Percentiles rank a stretch among this genome's conserved stretches.
Conservation (phyloP, 2,797 vertebrate species). For the Mormyrops boulengeri region DNA sequence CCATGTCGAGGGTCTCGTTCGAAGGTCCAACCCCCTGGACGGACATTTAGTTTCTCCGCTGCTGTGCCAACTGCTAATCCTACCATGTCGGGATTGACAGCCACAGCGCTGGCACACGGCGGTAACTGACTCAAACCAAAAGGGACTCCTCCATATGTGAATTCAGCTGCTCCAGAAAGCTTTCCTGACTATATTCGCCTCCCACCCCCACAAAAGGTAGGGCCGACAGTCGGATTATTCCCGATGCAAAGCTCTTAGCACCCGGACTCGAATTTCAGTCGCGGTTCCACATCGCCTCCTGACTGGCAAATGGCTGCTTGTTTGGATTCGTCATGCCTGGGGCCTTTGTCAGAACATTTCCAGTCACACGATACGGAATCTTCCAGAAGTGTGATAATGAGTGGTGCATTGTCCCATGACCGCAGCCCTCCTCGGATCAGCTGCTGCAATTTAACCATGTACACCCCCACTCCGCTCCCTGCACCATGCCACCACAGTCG, state of each 20-base stretch:
- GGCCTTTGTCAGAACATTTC: conserved; percentile 46
- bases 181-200: background rate
- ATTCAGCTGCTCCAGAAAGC: background rate
- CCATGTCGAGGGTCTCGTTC: background rate
- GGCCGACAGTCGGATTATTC: conserved; percentile 4
- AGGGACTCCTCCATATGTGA: background rate
- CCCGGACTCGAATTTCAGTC: conserved; percentile 25
- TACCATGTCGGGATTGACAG: too few species aligned
- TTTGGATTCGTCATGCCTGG: conserved; percentile 31
- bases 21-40: background rate
- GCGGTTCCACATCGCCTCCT: conserved; percentile 27
- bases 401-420: background rate
- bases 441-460: background rate
- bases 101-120: background rate
- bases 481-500: background rate
- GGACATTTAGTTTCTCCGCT: background rate
- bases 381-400: background rate
- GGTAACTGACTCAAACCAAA: background rate
- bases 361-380: conserved; percentile 44
- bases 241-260: background rate
- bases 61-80: background rate
- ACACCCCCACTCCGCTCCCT: background rate
- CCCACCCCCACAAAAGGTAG: conserved; percentile 13
- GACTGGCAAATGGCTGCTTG: conserved; percentile 28
- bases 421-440: background rate